Percentiles rank a stretch among this genome's conserved stretches.
phyloP scores from a whole-genome alignment of 2,113 vertebrate species.

The Tychaedon coryphoeus region DNA sequence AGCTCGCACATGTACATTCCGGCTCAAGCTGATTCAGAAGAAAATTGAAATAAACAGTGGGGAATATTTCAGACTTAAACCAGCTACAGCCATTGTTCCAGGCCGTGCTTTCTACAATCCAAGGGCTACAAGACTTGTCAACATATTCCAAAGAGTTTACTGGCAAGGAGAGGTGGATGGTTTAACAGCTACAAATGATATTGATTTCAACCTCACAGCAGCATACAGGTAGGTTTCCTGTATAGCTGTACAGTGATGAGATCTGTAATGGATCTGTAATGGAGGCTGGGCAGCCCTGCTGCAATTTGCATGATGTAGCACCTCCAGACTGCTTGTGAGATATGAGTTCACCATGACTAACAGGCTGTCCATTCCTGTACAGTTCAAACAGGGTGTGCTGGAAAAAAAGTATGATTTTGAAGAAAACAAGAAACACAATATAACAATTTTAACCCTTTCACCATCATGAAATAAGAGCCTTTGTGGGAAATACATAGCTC shows the following conservation, averaged over 20 bases:
- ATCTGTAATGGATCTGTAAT: neutral
- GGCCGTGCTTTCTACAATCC: neutral
- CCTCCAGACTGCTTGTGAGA: neutral
- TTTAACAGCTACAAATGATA: neutral
- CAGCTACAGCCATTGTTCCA: neutral
- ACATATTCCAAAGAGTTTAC: neutral
- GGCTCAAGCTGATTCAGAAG: neutral
- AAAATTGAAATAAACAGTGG: neutral
- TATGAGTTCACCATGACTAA: accelerated
- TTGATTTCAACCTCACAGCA: neutral
- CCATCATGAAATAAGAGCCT: neutral
- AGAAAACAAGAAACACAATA: neutral
- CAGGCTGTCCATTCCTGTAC: neutral
- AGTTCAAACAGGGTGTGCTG: accelerated
- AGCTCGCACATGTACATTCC: neutral
- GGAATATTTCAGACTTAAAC: neutral
- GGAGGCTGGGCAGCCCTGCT: neutral
- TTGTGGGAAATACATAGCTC: neutral
- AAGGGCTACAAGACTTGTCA: neutral
- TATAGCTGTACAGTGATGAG: neutral
- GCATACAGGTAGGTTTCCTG: neutral
- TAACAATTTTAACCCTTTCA: neutral
- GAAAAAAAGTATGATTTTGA: neutral
- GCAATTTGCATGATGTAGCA: accelerated
- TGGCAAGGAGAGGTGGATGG: neutral